Evolutionary conservation across 1,140 invertebrate genomes (phyloP).

Genomic region (Cydia splendana): DNA sequence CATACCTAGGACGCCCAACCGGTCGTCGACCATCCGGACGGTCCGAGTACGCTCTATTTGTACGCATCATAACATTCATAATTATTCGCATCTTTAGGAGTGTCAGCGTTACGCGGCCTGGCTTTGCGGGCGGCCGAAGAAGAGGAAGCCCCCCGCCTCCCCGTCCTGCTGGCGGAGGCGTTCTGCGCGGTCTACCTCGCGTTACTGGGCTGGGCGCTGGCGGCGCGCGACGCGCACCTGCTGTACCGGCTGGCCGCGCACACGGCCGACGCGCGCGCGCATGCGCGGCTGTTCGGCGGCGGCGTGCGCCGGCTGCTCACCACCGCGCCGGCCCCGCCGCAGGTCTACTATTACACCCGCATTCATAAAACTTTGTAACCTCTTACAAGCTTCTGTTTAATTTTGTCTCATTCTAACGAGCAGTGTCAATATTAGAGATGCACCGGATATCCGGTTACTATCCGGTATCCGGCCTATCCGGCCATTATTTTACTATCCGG

Average conservation of each 20-base stretch:
- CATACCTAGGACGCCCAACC: too few species aligned
- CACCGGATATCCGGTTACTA: too few species aligned
- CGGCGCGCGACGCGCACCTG: conserved; percentile 96
- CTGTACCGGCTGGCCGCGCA: conserved; percentile 94
- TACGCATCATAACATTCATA: too few species aligned
- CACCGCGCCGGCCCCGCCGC: conserved; percentile 81
- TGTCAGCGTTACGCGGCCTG: conserved; percentile 94
- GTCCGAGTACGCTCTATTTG: too few species aligned
- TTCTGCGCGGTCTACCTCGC: conserved; percentile 96
- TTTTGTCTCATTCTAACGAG: too few species aligned
- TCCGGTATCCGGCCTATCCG: too few species aligned
- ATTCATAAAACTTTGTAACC: too few species aligned
- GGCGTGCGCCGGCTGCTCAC: conserved; percentile 94
- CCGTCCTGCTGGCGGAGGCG: conserved; percentile 94
- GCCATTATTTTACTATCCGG: too few species aligned
- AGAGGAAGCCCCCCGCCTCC: conserved; percentile 96
- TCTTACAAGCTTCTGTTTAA: too few species aligned
- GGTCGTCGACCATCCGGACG: too few species aligned
- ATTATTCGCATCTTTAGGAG: conserved; percentile 79
- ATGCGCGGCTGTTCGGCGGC: conserved; percentile 95
- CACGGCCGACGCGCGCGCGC: conserved; percentile 89
- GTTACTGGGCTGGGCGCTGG: conserved; percentile 94
- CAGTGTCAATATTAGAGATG: too few species aligned
- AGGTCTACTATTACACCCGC: conserved; percentile 64
- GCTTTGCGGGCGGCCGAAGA: conserved; percentile 96